phyloP scores from a whole-genome alignment of 2,888 invertebrate species.

The Alloplasta piceator region DNA sequence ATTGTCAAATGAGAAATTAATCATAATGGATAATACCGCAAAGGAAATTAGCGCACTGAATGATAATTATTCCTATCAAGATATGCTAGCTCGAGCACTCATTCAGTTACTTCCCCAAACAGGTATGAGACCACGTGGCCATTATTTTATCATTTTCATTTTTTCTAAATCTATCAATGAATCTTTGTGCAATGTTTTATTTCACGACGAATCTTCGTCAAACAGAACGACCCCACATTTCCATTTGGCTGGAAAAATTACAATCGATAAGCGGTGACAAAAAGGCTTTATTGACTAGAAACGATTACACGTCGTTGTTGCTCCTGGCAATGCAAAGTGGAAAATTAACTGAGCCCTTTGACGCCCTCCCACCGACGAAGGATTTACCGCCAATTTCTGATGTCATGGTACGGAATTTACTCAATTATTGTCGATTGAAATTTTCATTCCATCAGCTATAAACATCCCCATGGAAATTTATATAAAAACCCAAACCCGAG shows the following conservation, averaged over 20 bases:
- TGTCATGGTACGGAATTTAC: slow-evolving; percentile 75
- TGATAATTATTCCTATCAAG: slow-evolving; percentile 83
- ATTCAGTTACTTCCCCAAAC: slow-evolving; percentile 81
- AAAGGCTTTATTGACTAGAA: slow-evolving; percentile 78
- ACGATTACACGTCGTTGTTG: slow-evolving; percentile 84
- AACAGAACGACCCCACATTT: slow-evolving; percentile 72
- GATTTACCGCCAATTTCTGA: slow-evolving; percentile 79
- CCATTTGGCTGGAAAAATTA: slow-evolving; percentile 82
- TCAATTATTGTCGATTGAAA: background rate
- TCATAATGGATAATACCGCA: slow-evolving; percentile 18
- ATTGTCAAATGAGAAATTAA: background rate
- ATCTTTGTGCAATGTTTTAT: background rate
- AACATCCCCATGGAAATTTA: no score
- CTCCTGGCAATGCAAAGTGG: slow-evolving; percentile 83
- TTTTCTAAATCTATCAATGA: background rate
- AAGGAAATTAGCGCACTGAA: slow-evolving; percentile 76
- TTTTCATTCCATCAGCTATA: background rate
- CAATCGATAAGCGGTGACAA: slow-evolving; percentile 75
- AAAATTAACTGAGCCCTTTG: slow-evolving; percentile 81
- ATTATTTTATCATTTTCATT: background rate
- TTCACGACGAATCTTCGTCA: background rate
- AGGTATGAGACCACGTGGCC: slow-evolving; percentile 73
- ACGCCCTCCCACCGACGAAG: slow-evolving; percentile 76
- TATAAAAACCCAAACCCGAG: no score
- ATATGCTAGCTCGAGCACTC: slow-evolving; percentile 83